A percentile compares a stretch with the other conserved stretches of the same genome.
phyloP scores from a whole-genome alignment of 1,140 invertebrate species.

The Drosophila pectinifera region DNA sequence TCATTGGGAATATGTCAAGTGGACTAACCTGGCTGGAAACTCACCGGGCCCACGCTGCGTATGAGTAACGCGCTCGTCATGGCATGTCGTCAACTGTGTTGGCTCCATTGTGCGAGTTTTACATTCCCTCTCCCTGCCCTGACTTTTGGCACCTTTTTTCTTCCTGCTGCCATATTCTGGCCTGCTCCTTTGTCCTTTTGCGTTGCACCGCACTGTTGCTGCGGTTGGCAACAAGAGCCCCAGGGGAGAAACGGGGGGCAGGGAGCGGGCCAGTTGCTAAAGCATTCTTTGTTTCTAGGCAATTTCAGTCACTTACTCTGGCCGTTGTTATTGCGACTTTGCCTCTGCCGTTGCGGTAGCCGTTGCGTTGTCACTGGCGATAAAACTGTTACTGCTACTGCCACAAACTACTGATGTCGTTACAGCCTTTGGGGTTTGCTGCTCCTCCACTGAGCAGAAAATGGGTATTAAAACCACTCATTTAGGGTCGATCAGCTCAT shows the following conservation, averaged over 20 bases:
- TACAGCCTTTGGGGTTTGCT: constrained; percentile 27
- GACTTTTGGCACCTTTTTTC: neutral
- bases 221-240: constrained; percentile 46
- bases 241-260: neutral
- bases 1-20: constrained; percentile 60
- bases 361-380: constrained; percentile 59
- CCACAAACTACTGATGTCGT: constrained; percentile 45
- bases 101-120: constrained; percentile 26
- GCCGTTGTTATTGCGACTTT: constrained; percentile 59
- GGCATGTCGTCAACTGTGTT: constrained; percentile 50
- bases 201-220: constrained; percentile 61
- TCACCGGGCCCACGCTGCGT: constrained; percentile 56
- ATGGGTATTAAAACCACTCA: neutral
- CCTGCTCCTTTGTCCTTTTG: constrained; percentile 42
- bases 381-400: constrained; percentile 67
- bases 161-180: constrained; percentile 7
- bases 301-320: constrained; percentile 64
- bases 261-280: constrained; percentile 2
- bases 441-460: constrained; percentile 37
- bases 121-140: constrained; percentile 27
- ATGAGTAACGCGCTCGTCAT: constrained; percentile 54
- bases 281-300: constrained; percentile 64
- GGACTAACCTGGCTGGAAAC: constrained; percentile 42
- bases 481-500: neutral
- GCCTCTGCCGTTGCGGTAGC: constrained; percentile 21